Evolutionary conservation across 2,888 invertebrate species (phyloP).

Genomic region (Clusia tigrina): DNA sequence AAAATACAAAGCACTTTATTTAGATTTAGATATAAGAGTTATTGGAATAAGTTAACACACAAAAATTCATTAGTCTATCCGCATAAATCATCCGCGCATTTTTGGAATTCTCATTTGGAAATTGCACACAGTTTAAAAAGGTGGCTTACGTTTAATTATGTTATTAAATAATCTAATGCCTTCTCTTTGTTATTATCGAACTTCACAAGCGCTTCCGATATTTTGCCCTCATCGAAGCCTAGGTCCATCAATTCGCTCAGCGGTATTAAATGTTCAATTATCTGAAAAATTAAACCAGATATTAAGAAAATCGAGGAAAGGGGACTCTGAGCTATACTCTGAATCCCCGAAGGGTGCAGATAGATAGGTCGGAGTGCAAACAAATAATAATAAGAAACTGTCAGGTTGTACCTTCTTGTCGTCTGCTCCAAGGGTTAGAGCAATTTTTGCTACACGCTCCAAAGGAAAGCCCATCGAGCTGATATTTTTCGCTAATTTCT

Average conservation of each 20-base stretch:
- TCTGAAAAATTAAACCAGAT: conserved; percentile 65
- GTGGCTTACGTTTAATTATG: conserved; percentile 66
- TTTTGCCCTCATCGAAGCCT: conserved; percentile 81
- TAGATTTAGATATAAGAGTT: not conserved
- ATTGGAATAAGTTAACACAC: conserved; percentile 1
- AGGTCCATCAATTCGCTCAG: conserved; percentile 81
- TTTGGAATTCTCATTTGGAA: conserved; percentile 1
- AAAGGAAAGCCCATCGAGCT: conserved; percentile 89
- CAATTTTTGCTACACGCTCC: conserved; percentile 81
- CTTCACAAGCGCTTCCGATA: conserved; percentile 76
- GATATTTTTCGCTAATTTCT: conserved; percentile 76
- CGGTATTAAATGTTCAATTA: conserved; percentile 83
- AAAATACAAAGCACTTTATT: conserved; percentile 19
- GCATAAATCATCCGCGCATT: not conserved
- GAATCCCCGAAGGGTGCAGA: not conserved
- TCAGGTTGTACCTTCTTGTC: conserved; percentile 87
- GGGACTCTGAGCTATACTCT: not conserved
- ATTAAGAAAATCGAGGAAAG: not conserved
- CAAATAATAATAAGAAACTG: too few relatives aligned
- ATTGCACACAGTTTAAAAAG: conserved; percentile 4
- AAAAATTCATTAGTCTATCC: not conserved
- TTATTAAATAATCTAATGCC: conserved; percentile 83
- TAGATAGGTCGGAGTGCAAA: too few relatives aligned
- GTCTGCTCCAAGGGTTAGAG: conserved; percentile 78
- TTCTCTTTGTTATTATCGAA: conserved; percentile 85